Evolutionary conservation across 2,113 vertebrate genomes (phyloP).

Genomic region (Podocnemis expansa): DNA sequence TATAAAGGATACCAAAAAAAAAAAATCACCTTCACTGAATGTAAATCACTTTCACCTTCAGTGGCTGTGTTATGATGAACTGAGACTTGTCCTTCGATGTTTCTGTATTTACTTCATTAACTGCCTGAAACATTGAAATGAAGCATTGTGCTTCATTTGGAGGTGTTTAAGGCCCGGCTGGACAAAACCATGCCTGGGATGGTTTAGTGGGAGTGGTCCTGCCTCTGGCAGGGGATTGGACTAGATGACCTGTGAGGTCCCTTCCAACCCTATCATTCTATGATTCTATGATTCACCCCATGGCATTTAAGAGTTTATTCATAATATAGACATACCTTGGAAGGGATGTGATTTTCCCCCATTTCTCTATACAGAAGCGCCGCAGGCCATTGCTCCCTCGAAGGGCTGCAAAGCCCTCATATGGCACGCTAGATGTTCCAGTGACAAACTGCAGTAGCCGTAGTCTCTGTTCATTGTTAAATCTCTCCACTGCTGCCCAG

Average conservation of each 20-base stretch:
- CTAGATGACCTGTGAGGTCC: too few species aligned
- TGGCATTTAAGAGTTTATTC: not conserved
- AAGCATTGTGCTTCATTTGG: not conserved
- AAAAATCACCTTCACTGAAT: not conserved
- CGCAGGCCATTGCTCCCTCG: conserved; percentile 94
- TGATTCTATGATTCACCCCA: too few species aligned
- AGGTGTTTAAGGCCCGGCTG: too few species aligned
- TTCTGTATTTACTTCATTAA: not conserved
- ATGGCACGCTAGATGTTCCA: conserved; percentile 95
- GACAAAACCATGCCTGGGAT: too few species aligned
- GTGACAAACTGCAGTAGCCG: conserved; percentile 96
- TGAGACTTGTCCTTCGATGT: not conserved
- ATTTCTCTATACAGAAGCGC: conserved; percentile 98
- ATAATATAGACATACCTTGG: conserved; percentile 83
- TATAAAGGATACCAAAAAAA: not conserved
- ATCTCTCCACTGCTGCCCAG: conserved; percentile 94
- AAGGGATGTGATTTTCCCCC: conserved; percentile 96
- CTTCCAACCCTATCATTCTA: too few species aligned
- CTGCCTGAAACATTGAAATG: not conserved
- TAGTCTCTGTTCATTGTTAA: conserved; percentile 97
- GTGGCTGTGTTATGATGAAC: not conserved
- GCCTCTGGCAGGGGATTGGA: too few species aligned
- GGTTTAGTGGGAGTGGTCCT: too few species aligned
- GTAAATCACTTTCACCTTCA: not conserved
- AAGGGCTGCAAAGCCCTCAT: conserved; percentile 94